These are phyloP conservation scores for Menidia menidia DNA, from an alignment of 2,797 vertebrate species.

Conservation along the genomic window DNA sequence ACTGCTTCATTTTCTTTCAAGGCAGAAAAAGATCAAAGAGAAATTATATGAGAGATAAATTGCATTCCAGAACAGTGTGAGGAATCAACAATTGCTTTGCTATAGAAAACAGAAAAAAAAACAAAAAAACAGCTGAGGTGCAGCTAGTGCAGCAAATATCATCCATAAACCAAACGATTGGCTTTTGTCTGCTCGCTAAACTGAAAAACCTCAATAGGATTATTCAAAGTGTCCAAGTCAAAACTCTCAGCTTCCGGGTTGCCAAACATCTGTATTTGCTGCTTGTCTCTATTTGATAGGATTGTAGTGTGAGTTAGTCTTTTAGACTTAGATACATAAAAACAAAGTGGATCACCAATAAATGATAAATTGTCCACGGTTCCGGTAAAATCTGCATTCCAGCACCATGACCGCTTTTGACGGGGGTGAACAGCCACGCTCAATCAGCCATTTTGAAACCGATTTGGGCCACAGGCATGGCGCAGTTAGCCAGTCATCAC, in stretches of 20 bases:
- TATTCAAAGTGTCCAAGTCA: constrained; percentile 13
- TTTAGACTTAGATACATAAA: neutral
- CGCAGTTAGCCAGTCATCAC: constrained; percentile 70
- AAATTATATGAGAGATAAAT: too few relatives aligned
- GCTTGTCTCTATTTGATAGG: neutral
- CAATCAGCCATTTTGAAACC: constrained; percentile 62
- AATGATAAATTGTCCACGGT: constrained; percentile 28
- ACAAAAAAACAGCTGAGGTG: neutral
- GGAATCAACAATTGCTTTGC: too few relatives aligned
- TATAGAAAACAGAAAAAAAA: neutral
- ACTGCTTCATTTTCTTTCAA: too few relatives aligned
- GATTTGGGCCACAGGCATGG: constrained; percentile 57
- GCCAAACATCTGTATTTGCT: neutral
- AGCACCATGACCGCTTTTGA: constrained; percentile 57
- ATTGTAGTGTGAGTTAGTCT: neutral
- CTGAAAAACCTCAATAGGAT: constrained; percentile 17
- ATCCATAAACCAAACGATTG: neutral
- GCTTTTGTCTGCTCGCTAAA: constrained; percentile 2
- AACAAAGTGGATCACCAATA: constrained; percentile 41
- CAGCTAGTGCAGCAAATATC: constrained; percentile 2
- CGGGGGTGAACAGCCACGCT: constrained; percentile 59
- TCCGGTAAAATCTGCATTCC: constrained; percentile 57
- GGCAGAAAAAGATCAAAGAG: too few relatives aligned
- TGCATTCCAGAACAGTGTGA: too few relatives aligned
- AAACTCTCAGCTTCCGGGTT: constrained; percentile 7